These are phyloP conservation scores for Micoletzkya japonica DNA, from an alignment of 2,888 invertebrate species.

Conservation along the genomic window DNA sequence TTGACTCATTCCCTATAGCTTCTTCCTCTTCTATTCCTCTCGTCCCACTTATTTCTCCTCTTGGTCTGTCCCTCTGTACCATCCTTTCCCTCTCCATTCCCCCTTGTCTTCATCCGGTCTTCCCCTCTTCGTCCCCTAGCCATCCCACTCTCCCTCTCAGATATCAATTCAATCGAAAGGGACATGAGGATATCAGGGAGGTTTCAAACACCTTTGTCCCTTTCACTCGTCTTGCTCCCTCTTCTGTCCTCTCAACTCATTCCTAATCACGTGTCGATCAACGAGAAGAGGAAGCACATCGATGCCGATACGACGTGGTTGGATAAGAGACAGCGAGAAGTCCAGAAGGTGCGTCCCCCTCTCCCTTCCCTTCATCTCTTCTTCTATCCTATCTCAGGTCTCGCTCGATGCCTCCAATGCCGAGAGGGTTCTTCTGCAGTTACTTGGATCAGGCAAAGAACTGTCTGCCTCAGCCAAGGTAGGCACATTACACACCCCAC, in stretches of 20 bases:
- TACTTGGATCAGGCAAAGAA: slow-evolving; percentile 50
- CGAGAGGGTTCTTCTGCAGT: slow-evolving; percentile 57
- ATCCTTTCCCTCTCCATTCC: too few relatives aligned
- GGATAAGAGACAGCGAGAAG: slow-evolving; percentile 55
- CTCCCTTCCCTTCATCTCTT: not conserved
- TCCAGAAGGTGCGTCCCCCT: slow-evolving; percentile 46
- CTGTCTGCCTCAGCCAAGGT: slow-evolving; percentile 43
- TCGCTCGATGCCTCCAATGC: slow-evolving; percentile 60
- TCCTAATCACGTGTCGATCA: slow-evolving; percentile 58
- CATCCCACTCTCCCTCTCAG: too few relatives aligned
- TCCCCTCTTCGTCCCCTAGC: too few relatives aligned
- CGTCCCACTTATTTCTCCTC: not conserved
- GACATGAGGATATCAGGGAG: too few relatives aligned
- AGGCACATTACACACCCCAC: not conserved
- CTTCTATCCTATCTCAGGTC: slow-evolving; percentile 43
- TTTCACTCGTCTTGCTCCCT: slow-evolving; percentile 8
- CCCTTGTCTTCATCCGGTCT: too few relatives aligned
- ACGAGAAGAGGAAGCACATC: slow-evolving; percentile 60
- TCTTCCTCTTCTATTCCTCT: not conserved
- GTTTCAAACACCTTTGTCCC: not conserved
- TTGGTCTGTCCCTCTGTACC: not conserved
- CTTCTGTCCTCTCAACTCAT: slow-evolving; percentile 1
- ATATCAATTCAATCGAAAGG: too few relatives aligned
- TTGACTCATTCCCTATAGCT: not conserved
- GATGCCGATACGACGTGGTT: slow-evolving; percentile 61